A percentile compares a stretch with the other conserved stretches of the same genome.
Evolutionary conservation across 2,113 vertebrate species (phyloP).

Genomic region (Saiga tatarica): DNA sequence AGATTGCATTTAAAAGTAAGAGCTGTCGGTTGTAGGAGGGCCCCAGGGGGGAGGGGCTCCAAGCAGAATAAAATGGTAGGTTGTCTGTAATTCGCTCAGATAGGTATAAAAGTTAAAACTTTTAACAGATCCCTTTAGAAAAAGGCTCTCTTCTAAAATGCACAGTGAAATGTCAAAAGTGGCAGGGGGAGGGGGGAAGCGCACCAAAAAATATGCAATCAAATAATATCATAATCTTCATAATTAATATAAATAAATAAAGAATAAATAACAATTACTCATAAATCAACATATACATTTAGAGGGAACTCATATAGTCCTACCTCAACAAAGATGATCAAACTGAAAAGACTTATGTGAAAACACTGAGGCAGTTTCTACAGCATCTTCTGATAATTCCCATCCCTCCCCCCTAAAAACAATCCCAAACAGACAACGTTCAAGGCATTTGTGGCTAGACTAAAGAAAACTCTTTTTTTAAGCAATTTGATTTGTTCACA

Average conservation of each 20-base stretch:
- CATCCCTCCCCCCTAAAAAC: slow-evolving; percentile 57
- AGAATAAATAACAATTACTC: slow-evolving; percentile 91
- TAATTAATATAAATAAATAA: slow-evolving; percentile 99
- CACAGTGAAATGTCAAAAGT: slow-evolving; percentile 90
- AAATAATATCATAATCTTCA: slow-evolving; percentile 96
- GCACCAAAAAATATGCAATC: slow-evolving; percentile 71
- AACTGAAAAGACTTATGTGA: slow-evolving; percentile 81
- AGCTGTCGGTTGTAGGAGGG: slow-evolving; percentile 91
- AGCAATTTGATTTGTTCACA: slow-evolving; percentile 85
- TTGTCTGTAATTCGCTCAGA: slow-evolving; percentile 83
- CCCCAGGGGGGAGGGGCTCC: slow-evolving; percentile 74
- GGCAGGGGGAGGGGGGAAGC: slow-evolving; percentile 55
- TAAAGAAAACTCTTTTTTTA: slow-evolving; percentile 88
- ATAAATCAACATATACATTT: slow-evolving; percentile 97
- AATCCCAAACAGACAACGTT: slow-evolving; percentile 84
- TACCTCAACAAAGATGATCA: slow-evolving; percentile 84
- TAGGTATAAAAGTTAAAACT: slow-evolving; percentile 89
- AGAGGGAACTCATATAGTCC: slow-evolving; percentile 88
- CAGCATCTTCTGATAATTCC: slow-evolving; percentile 89
- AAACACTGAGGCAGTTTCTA: slow-evolving; percentile 96
- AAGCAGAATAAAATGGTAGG: slow-evolving; percentile 81
- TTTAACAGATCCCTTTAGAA: slow-evolving; percentile 81
- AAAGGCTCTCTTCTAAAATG: slow-evolving; percentile 90
- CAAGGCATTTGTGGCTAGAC: slow-evolving; percentile 98
- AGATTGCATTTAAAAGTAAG: slow-evolving; percentile 99